Evolutionary conservation across 2,888 invertebrate species (phyloP).

Genomic region (Netelia inedita): DNA sequence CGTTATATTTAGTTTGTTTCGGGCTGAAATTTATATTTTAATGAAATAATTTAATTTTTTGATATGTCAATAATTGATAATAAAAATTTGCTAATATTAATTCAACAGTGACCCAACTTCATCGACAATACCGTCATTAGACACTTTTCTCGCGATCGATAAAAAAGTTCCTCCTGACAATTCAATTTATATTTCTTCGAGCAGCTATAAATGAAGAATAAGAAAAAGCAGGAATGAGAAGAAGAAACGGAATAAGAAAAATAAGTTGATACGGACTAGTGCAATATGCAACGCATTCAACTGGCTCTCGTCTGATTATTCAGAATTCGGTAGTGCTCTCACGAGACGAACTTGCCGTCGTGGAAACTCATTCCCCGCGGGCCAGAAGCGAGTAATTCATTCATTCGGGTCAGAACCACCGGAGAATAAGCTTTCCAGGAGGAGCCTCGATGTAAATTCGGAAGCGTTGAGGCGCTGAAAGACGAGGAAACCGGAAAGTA

Average conservation of each 20-base stretch:
- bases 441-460: slow-evolving; percentile 50
- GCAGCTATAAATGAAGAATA: slow-evolving; percentile 3
- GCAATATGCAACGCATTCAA: slow-evolving; percentile 27
- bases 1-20: no score
- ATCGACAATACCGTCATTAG: neutral
- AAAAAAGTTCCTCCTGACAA: neutral
- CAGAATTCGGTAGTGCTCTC: slow-evolving; percentile 36
- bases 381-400: slow-evolving; percentile 34
- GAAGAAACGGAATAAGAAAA: neutral
- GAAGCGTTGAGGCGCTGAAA: slow-evolving; percentile 29
- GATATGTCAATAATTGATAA: no score
- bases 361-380: slow-evolving; percentile 36
- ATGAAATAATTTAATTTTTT: no score
- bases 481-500: slow-evolving; percentile 11
- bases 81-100: no score
- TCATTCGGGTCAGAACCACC: slow-evolving; percentile 38
- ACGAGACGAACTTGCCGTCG: slow-evolving; percentile 18
- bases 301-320: slow-evolving; percentile 36
- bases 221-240: neutral
- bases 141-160: neutral
- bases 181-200: neutral
- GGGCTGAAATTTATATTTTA: no score
- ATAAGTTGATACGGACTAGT: neutral
- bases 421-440: slow-evolving; percentile 43
- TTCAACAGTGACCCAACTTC: no score